These are phyloP conservation scores for Moxostoma hubbsi DNA, from an alignment of 2,797 vertebrate species.

Conservation along the genomic window DNA sequence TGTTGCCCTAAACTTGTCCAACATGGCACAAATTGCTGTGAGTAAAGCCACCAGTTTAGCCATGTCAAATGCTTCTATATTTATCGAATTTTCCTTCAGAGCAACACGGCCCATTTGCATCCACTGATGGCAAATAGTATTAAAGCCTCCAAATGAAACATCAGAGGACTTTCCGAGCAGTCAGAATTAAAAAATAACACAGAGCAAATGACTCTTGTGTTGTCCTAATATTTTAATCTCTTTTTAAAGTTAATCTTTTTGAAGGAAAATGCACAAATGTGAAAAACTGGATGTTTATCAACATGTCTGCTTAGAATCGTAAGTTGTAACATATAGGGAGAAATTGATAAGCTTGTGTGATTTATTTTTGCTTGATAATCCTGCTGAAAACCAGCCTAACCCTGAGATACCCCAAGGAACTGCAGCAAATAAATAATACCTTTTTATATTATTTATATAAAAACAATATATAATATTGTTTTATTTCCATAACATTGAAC, in stretches of 20 bases:
- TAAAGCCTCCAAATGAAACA: slow-evolving; percentile 16
- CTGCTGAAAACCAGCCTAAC: too few relatives aligned
- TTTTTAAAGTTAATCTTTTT: neutral
- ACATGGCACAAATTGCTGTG: slow-evolving; percentile 15
- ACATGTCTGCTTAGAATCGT: too few relatives aligned
- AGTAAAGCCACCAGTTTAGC: slow-evolving; percentile 16
- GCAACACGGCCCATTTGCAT: neutral
- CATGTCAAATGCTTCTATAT: slow-evolving; percentile 28
- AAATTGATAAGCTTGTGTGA: too few relatives aligned
- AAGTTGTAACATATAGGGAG: too few relatives aligned
- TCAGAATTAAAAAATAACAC: neutral
- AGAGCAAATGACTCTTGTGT: neutral
- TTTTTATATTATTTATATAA: too few relatives aligned
- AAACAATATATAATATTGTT: too few relatives aligned
- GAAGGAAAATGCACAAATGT: neutral
- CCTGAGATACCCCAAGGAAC: too few relatives aligned
- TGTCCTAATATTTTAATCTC: neutral
- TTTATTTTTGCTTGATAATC: too few relatives aligned
- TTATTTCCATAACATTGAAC: too few relatives aligned
- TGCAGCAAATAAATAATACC: too few relatives aligned
- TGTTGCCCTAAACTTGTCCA: slow-evolving; percentile 8
- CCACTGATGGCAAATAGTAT: slow-evolving; percentile 12
- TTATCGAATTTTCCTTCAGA: neutral
- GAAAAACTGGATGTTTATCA: neutral
- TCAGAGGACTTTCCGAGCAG: neutral